Percentiles rank a stretch among this genome's conserved stretches.
These are phyloP conservation scores for Stegostoma tigrinum DNA, from an alignment of 2,113 vertebrate species.

Conservation along the genomic window DNA sequence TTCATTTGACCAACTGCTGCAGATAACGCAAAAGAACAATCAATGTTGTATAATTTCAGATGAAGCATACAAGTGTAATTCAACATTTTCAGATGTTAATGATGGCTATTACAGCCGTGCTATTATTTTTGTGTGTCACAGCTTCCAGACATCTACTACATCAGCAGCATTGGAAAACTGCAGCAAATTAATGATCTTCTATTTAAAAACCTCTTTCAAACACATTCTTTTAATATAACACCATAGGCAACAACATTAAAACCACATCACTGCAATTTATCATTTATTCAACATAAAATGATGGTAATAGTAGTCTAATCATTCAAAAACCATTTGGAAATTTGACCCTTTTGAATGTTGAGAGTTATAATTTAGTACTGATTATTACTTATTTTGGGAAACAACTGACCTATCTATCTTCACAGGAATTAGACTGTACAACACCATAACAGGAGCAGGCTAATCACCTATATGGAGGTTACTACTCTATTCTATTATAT, in stretches of 20 bases:
- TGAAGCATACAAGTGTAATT: constrained; percentile 15
- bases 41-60: constrained; percentile 28
- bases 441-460: neutral
- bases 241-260: constrained; percentile 28
- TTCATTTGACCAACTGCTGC: neutral
- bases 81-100: constrained; percentile 17
- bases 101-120: neutral
- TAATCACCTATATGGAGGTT: neutral
- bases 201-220: constrained; percentile 17
- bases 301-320: neutral
- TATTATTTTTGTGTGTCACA: neutral
- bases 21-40: constrained; percentile 4
- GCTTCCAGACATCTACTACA: constrained; percentile 18
- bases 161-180: constrained; percentile 6
- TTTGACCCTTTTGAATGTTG: neutral
- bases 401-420: neutral
- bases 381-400: neutral
- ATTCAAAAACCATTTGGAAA: neutral
- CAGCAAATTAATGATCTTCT: constrained; percentile 21
- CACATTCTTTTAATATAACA: neutral
- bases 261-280: constrained; percentile 15
- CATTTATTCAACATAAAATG: neutral
- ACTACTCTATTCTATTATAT: neutral
- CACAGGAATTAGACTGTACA: neutral
- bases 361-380: neutral